Evolutionary conservation across 2,888 invertebrate genomes (phyloP).

Genomic region (Xanthia togata): DNA sequence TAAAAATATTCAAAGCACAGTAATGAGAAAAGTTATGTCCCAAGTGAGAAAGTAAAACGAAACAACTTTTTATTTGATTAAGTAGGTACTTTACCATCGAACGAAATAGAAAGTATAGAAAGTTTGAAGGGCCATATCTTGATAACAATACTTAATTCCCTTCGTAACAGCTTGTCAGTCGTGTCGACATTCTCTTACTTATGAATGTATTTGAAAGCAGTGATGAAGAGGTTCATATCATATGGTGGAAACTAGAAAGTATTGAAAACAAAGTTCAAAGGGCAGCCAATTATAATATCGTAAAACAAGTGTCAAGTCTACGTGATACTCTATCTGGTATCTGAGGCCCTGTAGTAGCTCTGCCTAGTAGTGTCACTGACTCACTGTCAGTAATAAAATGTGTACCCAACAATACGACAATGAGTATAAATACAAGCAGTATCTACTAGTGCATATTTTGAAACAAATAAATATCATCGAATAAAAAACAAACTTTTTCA

Average conservation of each 20-base stretch:
- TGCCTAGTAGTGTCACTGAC: no score
- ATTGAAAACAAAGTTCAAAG: constrained; percentile 19
- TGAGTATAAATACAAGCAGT: no score
- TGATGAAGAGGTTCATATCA: constrained; percentile 1
- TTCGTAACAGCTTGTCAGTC: constrained; percentile 10
- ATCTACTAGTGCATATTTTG: no score
- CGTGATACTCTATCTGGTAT: neutral
- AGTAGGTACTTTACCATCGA: neutral
- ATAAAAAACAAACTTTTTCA: no score
- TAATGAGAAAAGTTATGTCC: constrained; percentile 3
- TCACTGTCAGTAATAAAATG: neutral
- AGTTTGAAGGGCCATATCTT: constrained; percentile 46
- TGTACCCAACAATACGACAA: no score
- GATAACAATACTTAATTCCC: constrained; percentile 3
- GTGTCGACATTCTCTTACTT: constrained; percentile 26
- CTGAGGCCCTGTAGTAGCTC: neutral
- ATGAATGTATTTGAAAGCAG: constrained; percentile 3
- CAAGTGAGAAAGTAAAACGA: constrained; percentile 38
- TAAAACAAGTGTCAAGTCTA: neutral
- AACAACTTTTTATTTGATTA: constrained; percentile 22
- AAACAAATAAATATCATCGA: no score
- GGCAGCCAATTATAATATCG: neutral
- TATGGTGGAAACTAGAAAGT: constrained; percentile 39
- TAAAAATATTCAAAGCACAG: neutral
- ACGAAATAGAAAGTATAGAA: constrained; percentile 57